A percentile compares a stretch with the other conserved stretches of the same genome.
These are phyloP conservation scores for Euzophera pinguis DNA, from an alignment of 2,888 invertebrate genomes.

Conservation along the genomic window DNA sequence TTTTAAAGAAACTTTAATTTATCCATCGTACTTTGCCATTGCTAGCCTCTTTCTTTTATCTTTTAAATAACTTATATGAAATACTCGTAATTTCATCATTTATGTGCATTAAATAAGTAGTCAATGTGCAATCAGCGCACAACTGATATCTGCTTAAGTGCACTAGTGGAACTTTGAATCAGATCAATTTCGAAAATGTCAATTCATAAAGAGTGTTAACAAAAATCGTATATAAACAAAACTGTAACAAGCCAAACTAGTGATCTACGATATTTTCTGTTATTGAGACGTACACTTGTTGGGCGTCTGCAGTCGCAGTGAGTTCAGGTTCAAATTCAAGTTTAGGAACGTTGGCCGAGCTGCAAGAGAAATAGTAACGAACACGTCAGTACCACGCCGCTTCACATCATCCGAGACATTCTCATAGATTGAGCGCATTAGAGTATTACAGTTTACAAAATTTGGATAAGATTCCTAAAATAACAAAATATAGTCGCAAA, in stretches of 20 bases:
- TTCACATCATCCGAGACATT: not conserved
- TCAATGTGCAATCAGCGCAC: too few relatives aligned
- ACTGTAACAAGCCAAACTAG: conserved; percentile 64
- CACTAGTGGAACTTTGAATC: not conserved
- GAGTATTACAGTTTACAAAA: not conserved
- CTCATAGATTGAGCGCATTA: not conserved
- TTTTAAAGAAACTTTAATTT: too few relatives aligned
- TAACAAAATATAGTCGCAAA: not conserved
- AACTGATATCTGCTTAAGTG: too few relatives aligned
- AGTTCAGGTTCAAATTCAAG: conserved; percentile 96
- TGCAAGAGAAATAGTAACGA: conserved; percentile 82
- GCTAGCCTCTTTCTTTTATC: too few relatives aligned
- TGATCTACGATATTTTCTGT: conserved; percentile 56
- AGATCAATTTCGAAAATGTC: conserved; percentile 16
- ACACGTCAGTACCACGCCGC: conserved; percentile 36
- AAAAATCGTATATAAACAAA: conserved; percentile 30
- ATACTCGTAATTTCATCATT: too few relatives aligned
- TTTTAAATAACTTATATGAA: too few relatives aligned
- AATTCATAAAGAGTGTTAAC: conserved; percentile 34
- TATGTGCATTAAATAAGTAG: too few relatives aligned
- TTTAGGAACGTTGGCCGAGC: conserved; percentile 99
- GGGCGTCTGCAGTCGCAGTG: conserved; percentile 92
- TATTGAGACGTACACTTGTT: conserved; percentile 89
- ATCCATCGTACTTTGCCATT: too few relatives aligned
- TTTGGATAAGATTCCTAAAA: not conserved